A percentile compares a stretch with the other conserved stretches of the same genome.
Conservation (phyloP, 2,888 invertebrate species). For the Leptopilina drosophilae region DNA sequence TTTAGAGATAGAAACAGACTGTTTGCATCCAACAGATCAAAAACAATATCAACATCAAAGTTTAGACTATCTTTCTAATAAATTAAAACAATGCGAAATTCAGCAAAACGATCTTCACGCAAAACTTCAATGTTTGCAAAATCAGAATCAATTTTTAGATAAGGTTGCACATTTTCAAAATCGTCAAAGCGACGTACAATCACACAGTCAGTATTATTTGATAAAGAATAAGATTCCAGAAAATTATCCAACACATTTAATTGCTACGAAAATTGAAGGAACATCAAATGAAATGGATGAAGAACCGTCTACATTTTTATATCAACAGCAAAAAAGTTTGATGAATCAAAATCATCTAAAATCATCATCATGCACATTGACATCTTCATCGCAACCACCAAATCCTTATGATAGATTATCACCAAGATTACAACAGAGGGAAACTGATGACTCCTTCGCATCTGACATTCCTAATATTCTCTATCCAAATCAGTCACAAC, state of each 20-base stretch:
- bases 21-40: constrained; percentile 55
- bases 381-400: constrained; percentile 48
- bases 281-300: background rate
- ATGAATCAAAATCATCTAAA: constrained; percentile 66
- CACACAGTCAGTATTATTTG: constrained; percentile 69
- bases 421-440: constrained; percentile 69
- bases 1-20: constrained; percentile 55
- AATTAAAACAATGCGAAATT: constrained; percentile 73
- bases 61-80: constrained; percentile 72
- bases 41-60: constrained; percentile 68
- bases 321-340: constrained; percentile 58
- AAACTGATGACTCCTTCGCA: constrained; percentile 59
- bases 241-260: constrained; percentile 60
- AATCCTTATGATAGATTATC: constrained; percentile 67
- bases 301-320: constrained; percentile 45
- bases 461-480: constrained; percentile 69
- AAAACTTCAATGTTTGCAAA: constrained; percentile 73
- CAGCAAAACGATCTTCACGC: constrained; percentile 74
- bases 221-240: constrained; percentile 67
- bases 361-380: constrained; percentile 56
- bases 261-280: constrained; percentile 16
- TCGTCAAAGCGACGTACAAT: constrained; percentile 71
- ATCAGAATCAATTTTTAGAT: constrained; percentile 74
- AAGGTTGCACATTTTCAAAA: constrained; percentile 74
- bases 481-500: constrained; percentile 69